Evolutionary conservation across 2,797 vertebrate genomes (phyloP), one percentile per base, ranked within the genome.

Genomic region (Ctenochaetus hawaiiensis): DNA sequence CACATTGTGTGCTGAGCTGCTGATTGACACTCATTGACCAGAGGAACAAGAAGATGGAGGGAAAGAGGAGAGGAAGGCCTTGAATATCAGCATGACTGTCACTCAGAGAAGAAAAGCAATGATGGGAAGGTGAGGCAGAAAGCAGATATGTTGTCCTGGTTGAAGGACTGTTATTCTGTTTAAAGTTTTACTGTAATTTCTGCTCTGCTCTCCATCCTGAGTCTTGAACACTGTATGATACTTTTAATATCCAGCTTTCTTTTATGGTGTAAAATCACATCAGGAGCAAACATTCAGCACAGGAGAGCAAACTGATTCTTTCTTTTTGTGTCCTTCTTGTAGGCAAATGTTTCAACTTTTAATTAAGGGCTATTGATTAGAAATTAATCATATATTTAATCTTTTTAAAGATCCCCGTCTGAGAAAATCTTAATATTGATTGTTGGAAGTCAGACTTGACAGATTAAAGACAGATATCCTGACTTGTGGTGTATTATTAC

Each of bases 1-100:
- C 92, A 95, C 93, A 88, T 90, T 90, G 88, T 75, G 83, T 81
- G 75, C 30, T 75, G 91, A 89, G 87, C 87, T 13, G 72, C 84
- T 96, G 96, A 97, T 95, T 96, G 96, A 95, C 94, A 96, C 91
- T 94, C 93, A 91, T 93, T 96, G 96, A 95, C 94, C 91, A 65
- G 88, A 91, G 91, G 93, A 69, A 89, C 17, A 76, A 88, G 81
- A 82, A 85, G 79, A 57, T 51, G 49, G 75, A 75, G 81, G 72
- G 84, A 88, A 59, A 1, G 89, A 78, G 82, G 86, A 77, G 78
- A 67, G 70, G 72, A 72, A 74, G 81, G 78, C 90, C 87, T 85
- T 81, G 76, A 74, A 80, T 80, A 84, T 79, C 60, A 59, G 72
- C 60, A 63, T 73, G 78, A 82, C 85, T 91, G 88, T 90, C 89